Percentiles rank a stretch among this genome's conserved stretches.
Conservation (phyloP, 2,888 invertebrate species). For the Pheosia tremula region DNA sequence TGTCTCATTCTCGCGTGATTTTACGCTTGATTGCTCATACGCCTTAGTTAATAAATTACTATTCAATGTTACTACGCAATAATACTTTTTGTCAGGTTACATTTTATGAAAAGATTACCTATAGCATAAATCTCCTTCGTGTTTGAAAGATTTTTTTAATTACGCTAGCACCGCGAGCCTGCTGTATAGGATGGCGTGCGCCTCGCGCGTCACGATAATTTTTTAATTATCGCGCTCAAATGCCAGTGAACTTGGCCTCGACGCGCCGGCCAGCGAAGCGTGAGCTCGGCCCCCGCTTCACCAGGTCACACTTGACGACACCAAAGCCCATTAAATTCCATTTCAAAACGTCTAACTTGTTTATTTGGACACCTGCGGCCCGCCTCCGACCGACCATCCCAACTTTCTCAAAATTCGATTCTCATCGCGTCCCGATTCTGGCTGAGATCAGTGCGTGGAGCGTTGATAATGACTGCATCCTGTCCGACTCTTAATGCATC, state of each 20-base stretch:
- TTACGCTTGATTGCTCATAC: conserved; percentile 9
- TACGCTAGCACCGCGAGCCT: conserved; percentile 48
- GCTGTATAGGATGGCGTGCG: conserved; percentile 78
- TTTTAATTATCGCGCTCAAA: conserved; percentile 83
- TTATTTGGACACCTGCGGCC: conserved; percentile 43
- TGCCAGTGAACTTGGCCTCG: conserved; percentile 84
- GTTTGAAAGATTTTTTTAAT: conserved; percentile 40
- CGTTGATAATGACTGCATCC: conserved; percentile 5
- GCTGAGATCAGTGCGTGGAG: background rate
- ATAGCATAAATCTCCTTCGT: conserved; percentile 11
- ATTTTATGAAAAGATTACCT: background rate
- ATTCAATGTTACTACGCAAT: background rate
- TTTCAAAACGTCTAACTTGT: conserved; percentile 42
- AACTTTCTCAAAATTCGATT: conserved; percentile 17
- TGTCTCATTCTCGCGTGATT: background rate
- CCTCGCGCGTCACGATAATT: conserved; percentile 80
- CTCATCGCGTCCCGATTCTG: conserved; percentile 10
- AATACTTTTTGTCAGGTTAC: background rate
- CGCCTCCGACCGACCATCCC: conserved; percentile 7
- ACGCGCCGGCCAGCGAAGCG: conserved; percentile 66
- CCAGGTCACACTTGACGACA: conserved; percentile 78
- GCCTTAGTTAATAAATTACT: too few species aligned
- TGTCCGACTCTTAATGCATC: background rate
- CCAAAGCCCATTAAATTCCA: conserved; percentile 55
- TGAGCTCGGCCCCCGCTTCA: conserved; percentile 64